These are phyloP conservation scores for Saccostrea echinata DNA, from an alignment of 1,140 invertebrate genomes.

Conservation along the genomic window DNA sequence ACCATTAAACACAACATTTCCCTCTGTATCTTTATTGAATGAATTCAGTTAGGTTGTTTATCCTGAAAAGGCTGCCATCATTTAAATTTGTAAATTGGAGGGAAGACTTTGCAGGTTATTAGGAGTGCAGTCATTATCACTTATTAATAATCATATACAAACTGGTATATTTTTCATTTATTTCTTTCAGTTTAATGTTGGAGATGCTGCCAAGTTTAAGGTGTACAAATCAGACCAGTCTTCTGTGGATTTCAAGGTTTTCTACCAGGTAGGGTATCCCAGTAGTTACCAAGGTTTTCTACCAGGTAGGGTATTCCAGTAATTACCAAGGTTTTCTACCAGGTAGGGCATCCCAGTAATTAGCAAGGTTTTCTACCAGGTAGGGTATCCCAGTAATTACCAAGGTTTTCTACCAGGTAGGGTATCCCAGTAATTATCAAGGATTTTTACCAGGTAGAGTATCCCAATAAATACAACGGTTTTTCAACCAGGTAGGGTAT, in stretches of 20 bases:
- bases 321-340: too few species aligned
- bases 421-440: too few species aligned
- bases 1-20: background rate
- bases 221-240: background rate
- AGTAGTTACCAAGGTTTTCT: too few species aligned
- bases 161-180: background rate
- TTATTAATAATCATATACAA: background rate
- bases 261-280: slow-evolving; percentile 8
- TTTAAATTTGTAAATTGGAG: background rate
- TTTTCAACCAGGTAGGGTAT: too few species aligned
- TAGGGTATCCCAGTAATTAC: too few species aligned
- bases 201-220: background rate
- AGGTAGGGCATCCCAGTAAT: too few species aligned
- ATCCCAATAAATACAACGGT: background rate
- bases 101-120: background rate
- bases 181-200: slow-evolving; percentile 7
- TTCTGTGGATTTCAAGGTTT: background rate
- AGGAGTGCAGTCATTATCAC: background rate
- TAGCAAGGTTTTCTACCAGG: too few species aligned
- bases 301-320: too few species aligned
- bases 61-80: background rate
- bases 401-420: too few species aligned
- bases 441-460: background rate
- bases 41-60: background rate
- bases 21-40: background rate